phyloP scores from a whole-genome alignment of 2,888 invertebrate species.

The Carterocephalus palaemon region DNA sequence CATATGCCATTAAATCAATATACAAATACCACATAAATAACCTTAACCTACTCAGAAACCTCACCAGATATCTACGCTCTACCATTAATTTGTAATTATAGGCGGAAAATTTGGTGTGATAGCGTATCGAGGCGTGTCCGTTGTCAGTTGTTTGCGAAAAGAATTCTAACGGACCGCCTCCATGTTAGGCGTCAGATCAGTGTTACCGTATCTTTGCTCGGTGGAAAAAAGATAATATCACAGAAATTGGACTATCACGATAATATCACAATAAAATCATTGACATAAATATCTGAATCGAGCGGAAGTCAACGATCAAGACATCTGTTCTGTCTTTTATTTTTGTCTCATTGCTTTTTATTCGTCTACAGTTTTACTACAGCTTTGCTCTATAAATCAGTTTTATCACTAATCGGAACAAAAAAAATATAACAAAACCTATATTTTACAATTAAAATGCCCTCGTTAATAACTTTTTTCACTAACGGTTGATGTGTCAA shows the following conservation, averaged over 20 bases:
- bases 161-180: conserved; percentile 62
- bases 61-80: conserved; percentile 34
- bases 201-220: conserved; percentile 31
- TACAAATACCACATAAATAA: conserved; percentile 36
- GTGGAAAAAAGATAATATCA: conserved; percentile 40
- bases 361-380: conserved; percentile 15
- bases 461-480: conserved; percentile 12
- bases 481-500: background rate
- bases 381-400: conserved; percentile 2
- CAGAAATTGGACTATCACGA: conserved; percentile 42
- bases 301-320: conserved; percentile 22
- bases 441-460: conserved; percentile 15
- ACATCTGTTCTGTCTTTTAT: conserved; percentile 18
- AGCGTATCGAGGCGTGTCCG: conserved; percentile 49
- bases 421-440: background rate
- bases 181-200: conserved; percentile 44
- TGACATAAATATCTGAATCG: conserved; percentile 23
- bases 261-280: conserved; percentile 28
- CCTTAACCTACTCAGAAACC: conserved; percentile 42
- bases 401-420: conserved; percentile 9
- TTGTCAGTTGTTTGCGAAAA: conserved; percentile 57
- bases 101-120: conserved; percentile 59
- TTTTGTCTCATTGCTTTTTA: conserved; percentile 15
- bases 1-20: conserved; percentile 21
- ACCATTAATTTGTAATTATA: conserved; percentile 59